Conservation (phyloP, 2,797 vertebrate genomes). For the Scolopax rusticola region DNA sequence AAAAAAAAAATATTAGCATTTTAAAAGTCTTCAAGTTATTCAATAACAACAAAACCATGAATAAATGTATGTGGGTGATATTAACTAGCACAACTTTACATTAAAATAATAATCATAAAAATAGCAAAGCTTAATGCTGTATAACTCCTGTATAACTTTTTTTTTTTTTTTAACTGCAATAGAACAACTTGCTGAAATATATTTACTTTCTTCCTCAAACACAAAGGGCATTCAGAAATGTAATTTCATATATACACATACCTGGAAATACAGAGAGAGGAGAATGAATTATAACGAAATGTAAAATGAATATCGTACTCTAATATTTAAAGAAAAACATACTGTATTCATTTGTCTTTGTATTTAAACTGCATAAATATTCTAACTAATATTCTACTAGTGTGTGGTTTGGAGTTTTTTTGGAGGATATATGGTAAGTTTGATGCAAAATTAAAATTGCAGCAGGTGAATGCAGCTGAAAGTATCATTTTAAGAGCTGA, state of each 20-base stretch:
- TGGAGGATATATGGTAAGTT: neutral
- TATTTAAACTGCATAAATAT: neutral
- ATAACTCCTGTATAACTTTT: no score
- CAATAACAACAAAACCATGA: neutral
- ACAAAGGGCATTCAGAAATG: neutral
- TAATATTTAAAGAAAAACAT: neutral
- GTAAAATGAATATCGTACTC: neutral
- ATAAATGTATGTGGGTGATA: neutral
- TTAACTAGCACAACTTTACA: neutral
- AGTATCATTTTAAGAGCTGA: neutral
- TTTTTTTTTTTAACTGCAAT: neutral
- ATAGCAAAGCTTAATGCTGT: neutral
- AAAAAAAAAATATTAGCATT: slow-evolving; percentile 30
- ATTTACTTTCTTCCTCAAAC: slow-evolving; percentile 9
- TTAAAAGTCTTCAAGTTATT: slow-evolving; percentile 13
- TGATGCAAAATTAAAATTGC: slow-evolving; percentile 28
- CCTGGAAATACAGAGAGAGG: neutral
- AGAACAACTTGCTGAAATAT: neutral
- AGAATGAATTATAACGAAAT: neutral
- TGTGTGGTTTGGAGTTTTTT: neutral
- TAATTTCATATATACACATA: neutral
- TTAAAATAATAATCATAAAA: neutral
- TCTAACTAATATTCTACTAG: neutral
- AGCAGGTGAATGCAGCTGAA: neutral
- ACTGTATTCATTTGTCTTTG: neutral